These are phyloP conservation scores for Desmophyllum pertusum DNA, from an alignment of 92 coral and sea anemone genomes.

Conservation along the genomic window DNA sequence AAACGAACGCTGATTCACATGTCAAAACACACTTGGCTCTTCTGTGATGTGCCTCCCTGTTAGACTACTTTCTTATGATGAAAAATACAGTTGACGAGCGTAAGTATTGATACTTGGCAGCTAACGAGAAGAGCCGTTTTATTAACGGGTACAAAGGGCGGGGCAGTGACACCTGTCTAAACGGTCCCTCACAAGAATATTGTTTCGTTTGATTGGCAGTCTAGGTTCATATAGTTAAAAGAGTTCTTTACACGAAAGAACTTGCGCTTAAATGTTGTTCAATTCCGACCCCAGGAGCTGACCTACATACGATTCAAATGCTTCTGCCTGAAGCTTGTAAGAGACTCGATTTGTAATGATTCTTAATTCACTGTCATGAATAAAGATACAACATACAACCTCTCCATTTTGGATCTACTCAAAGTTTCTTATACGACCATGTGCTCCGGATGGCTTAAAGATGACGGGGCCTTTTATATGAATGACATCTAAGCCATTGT, in stretches of 20 bases:
- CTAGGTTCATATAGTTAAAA: constrained; percentile 31
- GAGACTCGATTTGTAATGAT: neutral
- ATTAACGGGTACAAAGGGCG: constrained; percentile 29
- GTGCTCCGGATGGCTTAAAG: constrained; percentile 2
- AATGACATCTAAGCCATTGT: neutral
- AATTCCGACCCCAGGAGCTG: neutral
- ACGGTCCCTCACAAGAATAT: neutral
- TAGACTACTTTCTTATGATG: constrained; percentile 21
- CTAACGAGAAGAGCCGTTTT: constrained; percentile 43
- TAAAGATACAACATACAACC: neutral
- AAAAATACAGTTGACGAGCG: constrained; percentile 21
- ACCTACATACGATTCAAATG: neutral
- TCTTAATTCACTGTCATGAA: neutral
- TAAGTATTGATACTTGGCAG: constrained; percentile 45
- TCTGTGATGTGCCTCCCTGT: constrained; percentile 53
- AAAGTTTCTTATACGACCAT: neutral
- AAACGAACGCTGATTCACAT: constrained; percentile 50
- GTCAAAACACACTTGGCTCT: constrained; percentile 43
- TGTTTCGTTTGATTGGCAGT: constrained; percentile 33
- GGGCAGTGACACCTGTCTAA: constrained; percentile 13
- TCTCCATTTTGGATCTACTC: neutral
- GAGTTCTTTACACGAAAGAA: constrained; percentile 1
- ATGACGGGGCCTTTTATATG: neutral
- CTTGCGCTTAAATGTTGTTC: neutral
- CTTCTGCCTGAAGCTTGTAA: neutral